Conservation (phyloP, 2,888 invertebrate genomes). For the Cabera pusaria region DNA sequence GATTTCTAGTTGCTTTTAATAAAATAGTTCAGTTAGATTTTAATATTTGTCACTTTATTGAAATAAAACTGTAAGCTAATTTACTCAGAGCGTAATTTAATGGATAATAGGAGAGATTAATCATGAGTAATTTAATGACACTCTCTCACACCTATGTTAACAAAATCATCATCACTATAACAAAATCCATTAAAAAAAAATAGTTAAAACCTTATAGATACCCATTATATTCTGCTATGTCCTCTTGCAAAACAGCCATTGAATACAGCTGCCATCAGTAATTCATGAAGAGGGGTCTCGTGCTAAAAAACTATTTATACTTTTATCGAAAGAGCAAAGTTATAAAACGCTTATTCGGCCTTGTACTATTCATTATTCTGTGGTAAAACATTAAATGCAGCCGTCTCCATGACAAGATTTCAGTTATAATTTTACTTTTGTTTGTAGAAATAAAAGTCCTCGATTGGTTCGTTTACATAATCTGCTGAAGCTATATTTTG, state of each 20-base stretch:
- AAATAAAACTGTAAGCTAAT: too few species aligned
- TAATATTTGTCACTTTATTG: constrained; percentile 11
- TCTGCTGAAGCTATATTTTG: too few species aligned
- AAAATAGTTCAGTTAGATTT: constrained; percentile 6
- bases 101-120: too few species aligned
- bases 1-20: constrained; percentile 6
- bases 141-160: too few species aligned
- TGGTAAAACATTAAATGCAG: constrained; percentile 5
- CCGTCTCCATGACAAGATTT: background rate
- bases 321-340: too few species aligned
- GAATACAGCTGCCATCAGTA: constrained; percentile 64
- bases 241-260: constrained; percentile 57
- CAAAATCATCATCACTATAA: too few species aligned
- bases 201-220: constrained; percentile 11
- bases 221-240: constrained; percentile 55
- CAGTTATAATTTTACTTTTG: constrained; percentile 3
- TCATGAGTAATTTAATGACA: too few species aligned
- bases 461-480: too few species aligned
- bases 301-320: constrained; percentile 46
- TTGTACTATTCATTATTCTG: too few species aligned
- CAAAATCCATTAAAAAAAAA: too few species aligned
- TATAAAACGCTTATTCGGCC: constrained; percentile 35
- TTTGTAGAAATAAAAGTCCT: too few species aligned
- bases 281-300: constrained; percentile 59
- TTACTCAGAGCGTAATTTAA: too few species aligned